These are phyloP conservation scores for Flexamia atlantica DNA, from an alignment of 2,888 invertebrate genomes.

Conservation along the genomic window DNA sequence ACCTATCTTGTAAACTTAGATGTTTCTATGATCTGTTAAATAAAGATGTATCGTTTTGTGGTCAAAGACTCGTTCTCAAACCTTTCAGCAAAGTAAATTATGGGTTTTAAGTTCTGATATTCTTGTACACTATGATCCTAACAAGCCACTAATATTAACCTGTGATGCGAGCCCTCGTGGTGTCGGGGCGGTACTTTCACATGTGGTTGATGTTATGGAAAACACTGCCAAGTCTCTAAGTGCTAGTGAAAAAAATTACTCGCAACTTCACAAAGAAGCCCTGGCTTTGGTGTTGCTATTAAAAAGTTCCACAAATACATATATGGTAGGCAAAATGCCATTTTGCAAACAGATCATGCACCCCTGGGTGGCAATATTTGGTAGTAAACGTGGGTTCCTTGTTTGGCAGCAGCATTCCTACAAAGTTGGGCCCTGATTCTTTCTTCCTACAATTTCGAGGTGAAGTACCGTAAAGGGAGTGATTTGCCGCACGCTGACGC, in stretches of 20 bases:
- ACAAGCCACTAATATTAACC: constrained; percentile 56
- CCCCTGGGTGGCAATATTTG: constrained; percentile 31
- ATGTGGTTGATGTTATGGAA: constrained; percentile 46
- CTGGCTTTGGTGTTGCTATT: constrained; percentile 4
- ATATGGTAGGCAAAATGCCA: constrained; percentile 20
- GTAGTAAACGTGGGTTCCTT: constrained; percentile 28
- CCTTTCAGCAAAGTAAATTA: constrained; percentile 40
- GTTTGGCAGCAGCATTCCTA: constrained; percentile 41
- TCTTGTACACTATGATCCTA: constrained; percentile 63
- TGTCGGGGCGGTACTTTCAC: constrained; percentile 64
- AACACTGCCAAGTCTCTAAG: constrained; percentile 29
- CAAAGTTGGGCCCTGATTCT: constrained; percentile 53
- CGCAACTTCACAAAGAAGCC: constrained; percentile 58
- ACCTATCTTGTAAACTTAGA: constrained; percentile 35
- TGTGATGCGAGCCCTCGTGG: constrained; percentile 65
- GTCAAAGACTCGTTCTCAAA: constrained; percentile 30
- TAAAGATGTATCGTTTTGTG: constrained; percentile 43
- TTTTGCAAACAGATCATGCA: constrained; percentile 35
- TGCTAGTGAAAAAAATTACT: constrained; percentile 20
- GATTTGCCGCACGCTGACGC: constrained; percentile 8
- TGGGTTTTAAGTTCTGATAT: constrained; percentile 32
- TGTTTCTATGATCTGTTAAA: constrained; percentile 49
- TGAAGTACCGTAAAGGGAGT: constrained; percentile 7
- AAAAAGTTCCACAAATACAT: constrained; percentile 62
- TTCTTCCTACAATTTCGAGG: constrained; percentile 2